phyloP scores from a whole-genome alignment of 2,113 vertebrate species.

The Myrmophylax atrothorax region DNA sequence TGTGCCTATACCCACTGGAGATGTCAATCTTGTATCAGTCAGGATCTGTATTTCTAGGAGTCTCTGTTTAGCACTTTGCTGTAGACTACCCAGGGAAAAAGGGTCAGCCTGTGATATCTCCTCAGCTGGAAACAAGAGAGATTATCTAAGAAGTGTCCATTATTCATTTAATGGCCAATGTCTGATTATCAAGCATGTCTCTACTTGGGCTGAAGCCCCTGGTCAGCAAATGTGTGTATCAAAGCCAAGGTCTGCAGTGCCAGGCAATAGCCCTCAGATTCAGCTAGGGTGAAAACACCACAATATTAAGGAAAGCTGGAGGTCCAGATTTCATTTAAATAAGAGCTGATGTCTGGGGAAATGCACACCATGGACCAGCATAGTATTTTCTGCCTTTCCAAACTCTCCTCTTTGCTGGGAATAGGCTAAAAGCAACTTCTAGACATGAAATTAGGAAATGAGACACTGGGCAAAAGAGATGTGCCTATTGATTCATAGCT shows the following conservation, averaged over 20 bases:
- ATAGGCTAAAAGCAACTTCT: neutral
- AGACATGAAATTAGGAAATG: neutral
- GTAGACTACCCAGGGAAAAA: accelerated
- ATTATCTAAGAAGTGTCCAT: neutral
- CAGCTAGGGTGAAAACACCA: neutral
- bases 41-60: neutral
- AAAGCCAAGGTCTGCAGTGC: accelerated
- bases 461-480: neutral
- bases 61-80: neutral
- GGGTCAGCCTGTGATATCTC: accelerated
- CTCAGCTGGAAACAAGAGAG: neutral
- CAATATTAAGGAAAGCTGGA: neutral
- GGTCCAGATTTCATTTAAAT: neutral
- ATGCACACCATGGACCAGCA: accelerated
- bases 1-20: neutral
- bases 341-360: neutral
- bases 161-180: neutral
- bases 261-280: neutral
- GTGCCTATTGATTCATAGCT: neutral
- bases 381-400: neutral
- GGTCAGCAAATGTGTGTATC: accelerated
- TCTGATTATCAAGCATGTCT: neutral
- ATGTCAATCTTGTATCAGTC: accelerated
- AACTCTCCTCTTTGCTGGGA: neutral
- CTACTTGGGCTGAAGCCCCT: neutral